Conservation (phyloP, 2,113 vertebrate genomes). For the Struthio camelus region DNA sequence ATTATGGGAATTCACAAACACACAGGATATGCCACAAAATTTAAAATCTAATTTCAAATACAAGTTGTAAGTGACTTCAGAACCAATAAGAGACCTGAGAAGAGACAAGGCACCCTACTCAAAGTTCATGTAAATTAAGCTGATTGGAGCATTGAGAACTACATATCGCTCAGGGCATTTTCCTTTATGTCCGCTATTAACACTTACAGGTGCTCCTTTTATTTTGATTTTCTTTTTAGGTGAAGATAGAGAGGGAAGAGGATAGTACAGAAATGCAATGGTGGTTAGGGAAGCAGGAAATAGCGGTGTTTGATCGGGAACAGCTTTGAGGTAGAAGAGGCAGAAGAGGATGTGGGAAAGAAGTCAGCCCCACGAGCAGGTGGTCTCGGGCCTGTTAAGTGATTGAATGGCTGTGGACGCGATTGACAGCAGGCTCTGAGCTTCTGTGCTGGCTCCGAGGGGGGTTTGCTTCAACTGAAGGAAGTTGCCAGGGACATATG, state of each 20-base stretch:
- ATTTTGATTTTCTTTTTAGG: not conserved
- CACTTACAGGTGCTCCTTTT: not conserved
- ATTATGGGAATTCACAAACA: not conserved
- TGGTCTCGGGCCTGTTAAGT: slow-evolving; percentile 67
- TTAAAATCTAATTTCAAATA: not conserved
- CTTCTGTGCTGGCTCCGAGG: slow-evolving; percentile 69
- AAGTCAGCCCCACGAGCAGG: slow-evolving; percentile 47
- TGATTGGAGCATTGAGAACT: not conserved
- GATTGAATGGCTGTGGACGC: slow-evolving; percentile 53
- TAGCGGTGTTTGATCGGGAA: slow-evolving; percentile 28
- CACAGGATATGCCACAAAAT: not conserved
- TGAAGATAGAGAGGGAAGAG: not conserved
- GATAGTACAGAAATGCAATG: not conserved
- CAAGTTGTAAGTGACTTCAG: not conserved
- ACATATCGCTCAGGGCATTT: not conserved
- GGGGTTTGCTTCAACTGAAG: slow-evolving; percentile 61
- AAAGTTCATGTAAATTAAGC: accelerated
- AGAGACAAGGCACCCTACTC: not conserved
- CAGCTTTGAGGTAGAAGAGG: slow-evolving; percentile 41
- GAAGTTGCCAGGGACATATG: slow-evolving; percentile 67
- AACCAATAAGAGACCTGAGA: not conserved
- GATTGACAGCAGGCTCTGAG: slow-evolving; percentile 42
- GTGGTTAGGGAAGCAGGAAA: not conserved
- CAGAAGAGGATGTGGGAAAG: slow-evolving; percentile 20
- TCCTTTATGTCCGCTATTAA: not conserved